Base-by-base conservation (phyloP, 2,888 invertebrate species). In the Plagiodera versicolora region DNA sequence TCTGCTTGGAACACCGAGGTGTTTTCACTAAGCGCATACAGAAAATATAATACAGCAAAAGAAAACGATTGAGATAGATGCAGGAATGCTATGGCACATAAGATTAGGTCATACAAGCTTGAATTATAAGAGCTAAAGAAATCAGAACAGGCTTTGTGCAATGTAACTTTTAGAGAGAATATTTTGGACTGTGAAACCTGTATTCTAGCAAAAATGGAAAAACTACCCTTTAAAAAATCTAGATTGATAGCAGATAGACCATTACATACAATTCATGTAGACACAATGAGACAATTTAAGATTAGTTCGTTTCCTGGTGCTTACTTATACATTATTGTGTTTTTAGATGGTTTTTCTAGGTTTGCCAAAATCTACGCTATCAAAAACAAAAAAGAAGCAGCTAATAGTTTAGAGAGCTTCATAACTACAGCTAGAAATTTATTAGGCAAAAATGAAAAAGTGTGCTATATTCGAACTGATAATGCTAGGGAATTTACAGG, bases 381-480 rank as follows among this genome's bases (percentile, higher is more conserved):
- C 6, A 68, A 68, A 59, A 50, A 49, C 24, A 69, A 64, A 63
- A 58, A 47, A 53, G 67, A 68, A 61, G 47, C 69, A 14, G 70
- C 63, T 1, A 46, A 61, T 20, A 59, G 63, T 18, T 61, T 72
- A 19, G 69, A 70, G 56, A 64, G 46, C 9, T 71, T 66, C 49
- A 18, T 70, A 5, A 67, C 48, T 35, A 60, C 61, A 47, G 50
- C 67, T 11, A 57, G 70, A 64, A 71, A 71, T 60, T 47, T 71
- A 48, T 49, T 68, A 30, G 69, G 70, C 1, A 71, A 70, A 53
- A 65, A 71, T 35, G 39, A 50, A 19, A 57, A 57, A 30, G 57
- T 57, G 1, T 73, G 70, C 18, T 72, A 70, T 53, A 35, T 72
- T 19, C 58, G 63, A 47, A 61, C 69, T 1, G 70, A 71, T 57